These are phyloP conservation scores for Congeria kusceri DNA, from an alignment of 2,888 invertebrate species.

Conservation along the genomic window DNA sequence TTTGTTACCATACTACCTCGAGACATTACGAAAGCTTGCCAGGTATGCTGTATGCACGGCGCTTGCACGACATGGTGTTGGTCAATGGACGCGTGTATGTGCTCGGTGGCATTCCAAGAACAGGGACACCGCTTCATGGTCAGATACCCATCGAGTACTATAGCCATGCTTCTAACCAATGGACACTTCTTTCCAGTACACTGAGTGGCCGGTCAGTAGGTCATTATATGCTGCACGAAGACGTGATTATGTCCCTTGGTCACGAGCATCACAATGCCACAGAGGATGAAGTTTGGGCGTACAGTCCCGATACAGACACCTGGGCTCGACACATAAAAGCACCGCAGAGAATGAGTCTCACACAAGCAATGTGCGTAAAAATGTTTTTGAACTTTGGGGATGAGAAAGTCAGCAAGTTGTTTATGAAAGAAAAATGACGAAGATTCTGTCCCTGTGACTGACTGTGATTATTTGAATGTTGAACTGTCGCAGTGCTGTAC, in stretches of 20 bases:
- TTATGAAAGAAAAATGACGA: slow-evolving; percentile 76
- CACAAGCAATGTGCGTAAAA: slow-evolving; percentile 79
- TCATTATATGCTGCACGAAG: slow-evolving; percentile 81
- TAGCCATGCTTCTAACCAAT: slow-evolving; percentile 79
- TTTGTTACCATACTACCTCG: slow-evolving; percentile 77
- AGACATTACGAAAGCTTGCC: slow-evolving; percentile 79
- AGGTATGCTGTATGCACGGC: slow-evolving; percentile 82
- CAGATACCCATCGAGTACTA: slow-evolving; percentile 84
- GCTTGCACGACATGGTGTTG: slow-evolving; percentile 83
- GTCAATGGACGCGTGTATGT: slow-evolving; percentile 79
- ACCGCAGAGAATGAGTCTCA: slow-evolving; percentile 81
- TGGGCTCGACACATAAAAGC: slow-evolving; percentile 82
- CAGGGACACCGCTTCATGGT: slow-evolving; percentile 81
- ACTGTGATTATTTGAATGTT: slow-evolving; percentile 6
- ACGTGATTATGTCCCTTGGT: slow-evolving; percentile 82
- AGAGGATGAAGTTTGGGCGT: slow-evolving; percentile 84
- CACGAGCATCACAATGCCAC: slow-evolving; percentile 84
- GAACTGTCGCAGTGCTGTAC: too few species aligned
- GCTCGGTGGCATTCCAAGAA: slow-evolving; percentile 83
- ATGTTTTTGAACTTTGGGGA: slow-evolving; percentile 82
- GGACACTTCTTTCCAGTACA: slow-evolving; percentile 83
- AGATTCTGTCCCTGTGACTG: slow-evolving; percentile 21
- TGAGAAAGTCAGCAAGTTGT: slow-evolving; percentile 81
- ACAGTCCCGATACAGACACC: slow-evolving; percentile 77
- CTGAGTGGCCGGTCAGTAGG: slow-evolving; percentile 84